Base-by-base conservation (phyloP, 2,888 invertebrate species). In the Halictus quadricinctus region DNA sequence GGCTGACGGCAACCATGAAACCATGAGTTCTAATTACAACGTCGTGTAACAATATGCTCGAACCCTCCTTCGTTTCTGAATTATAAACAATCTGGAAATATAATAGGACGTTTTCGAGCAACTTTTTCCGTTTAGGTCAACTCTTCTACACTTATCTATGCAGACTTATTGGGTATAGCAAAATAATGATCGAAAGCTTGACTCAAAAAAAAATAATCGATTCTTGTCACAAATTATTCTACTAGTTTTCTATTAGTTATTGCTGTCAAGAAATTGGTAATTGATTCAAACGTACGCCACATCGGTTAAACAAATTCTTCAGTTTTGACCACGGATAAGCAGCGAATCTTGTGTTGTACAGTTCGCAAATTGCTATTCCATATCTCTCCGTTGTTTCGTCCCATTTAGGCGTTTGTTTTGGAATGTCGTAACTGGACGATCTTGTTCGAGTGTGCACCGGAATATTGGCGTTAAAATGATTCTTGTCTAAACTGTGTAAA, bases 41-140 rank as follows among this genome's bases (percentile, higher is more conserved):
- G 43, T 91, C 92, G 74, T 91, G 88, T 41, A 91, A 76, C 58
- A 91, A 54, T 70, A 92, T 84, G 15, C 86, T 88, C 2, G 79
- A 83, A 5, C 91, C 91, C 50, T 88, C 75, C 69, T 86, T 88
- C 6, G 36, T 88, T 18, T 54, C 46, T 5, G 87, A 29, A 60
- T 89, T 78, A 78, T 88, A 92, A 7, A 43, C 75, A 10, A 92
- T 89, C 91, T 92, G 41, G 0, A 76, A 69, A 43, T 50, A 1
- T 50, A 1, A 74, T 7, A 21, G 1, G 18, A 10, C 18, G 18
- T 29, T 36, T 21, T 69, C 5, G 12, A 25, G 6, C 60, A 25
- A 60, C 12, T 25, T 60, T 25, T 25, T 60, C 13, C 25, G 25
- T 13, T 25, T 50, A 50, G 43, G 8, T 8, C 8, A 43, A 43